Conservation (phyloP, 2,888 invertebrate species). For the Adineta ricciae region DNA sequence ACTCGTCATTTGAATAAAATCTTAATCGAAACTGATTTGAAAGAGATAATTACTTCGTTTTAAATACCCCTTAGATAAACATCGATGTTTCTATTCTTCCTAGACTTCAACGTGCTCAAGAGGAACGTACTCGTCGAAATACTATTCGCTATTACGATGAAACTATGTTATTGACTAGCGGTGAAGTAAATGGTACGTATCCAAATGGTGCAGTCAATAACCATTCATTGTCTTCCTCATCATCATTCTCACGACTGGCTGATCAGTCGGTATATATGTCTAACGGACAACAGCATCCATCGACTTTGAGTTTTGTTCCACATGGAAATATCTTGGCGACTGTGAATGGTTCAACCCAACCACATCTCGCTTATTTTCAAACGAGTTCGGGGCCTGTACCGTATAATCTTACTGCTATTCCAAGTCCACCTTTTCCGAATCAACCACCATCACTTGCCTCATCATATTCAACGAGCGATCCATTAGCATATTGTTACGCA, state of each 20-base stretch:
- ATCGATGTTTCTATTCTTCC: too few relatives aligned
- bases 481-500: background rate
- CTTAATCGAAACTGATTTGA: too few relatives aligned
- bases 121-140: conserved; percentile 14
- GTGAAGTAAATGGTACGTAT: background rate
- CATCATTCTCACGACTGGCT: background rate
- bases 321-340: background rate
- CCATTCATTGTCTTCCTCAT: background rate
- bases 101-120: conserved; percentile 18
- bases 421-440: background rate
- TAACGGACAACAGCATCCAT: background rate
- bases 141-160: conserved; percentile 18
- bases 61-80: too few relatives aligned
- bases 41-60: too few relatives aligned
- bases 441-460: background rate
- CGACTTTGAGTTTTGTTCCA: background rate
- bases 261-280: background rate
- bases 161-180: background rate
- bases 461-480: background rate
- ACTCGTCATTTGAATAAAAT: too few relatives aligned
- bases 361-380: background rate
- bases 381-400: background rate
- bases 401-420: background rate
- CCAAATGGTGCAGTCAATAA: background rate
- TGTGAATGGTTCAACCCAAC: background rate